Base-by-base conservation (phyloP, 1,140 invertebrate species). In the Zaprionus vittiger region DNA sequence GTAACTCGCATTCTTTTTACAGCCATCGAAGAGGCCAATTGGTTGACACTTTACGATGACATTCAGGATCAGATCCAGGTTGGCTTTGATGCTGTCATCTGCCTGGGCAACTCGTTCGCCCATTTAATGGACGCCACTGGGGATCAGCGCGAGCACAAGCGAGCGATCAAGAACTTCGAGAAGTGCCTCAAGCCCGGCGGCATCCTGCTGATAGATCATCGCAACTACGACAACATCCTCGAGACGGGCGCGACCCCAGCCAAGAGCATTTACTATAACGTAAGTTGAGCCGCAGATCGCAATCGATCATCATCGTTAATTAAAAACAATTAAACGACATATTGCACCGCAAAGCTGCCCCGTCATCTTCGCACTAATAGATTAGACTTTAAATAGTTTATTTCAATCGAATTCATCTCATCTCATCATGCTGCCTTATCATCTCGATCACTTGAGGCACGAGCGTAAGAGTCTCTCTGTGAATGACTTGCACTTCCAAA, bases 101-200 rank as follows among this genome's bases (percentile, higher is more conserved):
- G 97, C 84, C 93, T 98, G 38, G 97, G 97, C 65, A 98, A 98
- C 91, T 98, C 97, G 12, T 98, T 98, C 93, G 96, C 97, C 55
- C 97, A 98, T 93, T 95, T 98, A 76, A 94, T 96, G 49, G 97
- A 98, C 83, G 94, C 95, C 49, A 95, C 93, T 77, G 96, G 96
- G 1, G 96, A 97, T 93, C 96, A 97, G 92, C 93, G 95, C 12
- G 95, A 97, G 72, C 96, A 97, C 93, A 96, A 95, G 94, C 96
- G 94, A 93, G 94, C 97, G 1, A 93, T 98, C 26, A 90, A 86
- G 7, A 97, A 98, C 91, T 98, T 98, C 85, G 95, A 96, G 66
- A 94, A 95, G 73, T 96, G 97, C 83, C 94, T 98, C 1, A 97
- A 96, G 93, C 96, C 96, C 0, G 97, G 97, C n/a, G 97, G 97